phyloP scores from a whole-genome alignment of 1,140 invertebrate species.

The Drosophila albomicans region DNA sequence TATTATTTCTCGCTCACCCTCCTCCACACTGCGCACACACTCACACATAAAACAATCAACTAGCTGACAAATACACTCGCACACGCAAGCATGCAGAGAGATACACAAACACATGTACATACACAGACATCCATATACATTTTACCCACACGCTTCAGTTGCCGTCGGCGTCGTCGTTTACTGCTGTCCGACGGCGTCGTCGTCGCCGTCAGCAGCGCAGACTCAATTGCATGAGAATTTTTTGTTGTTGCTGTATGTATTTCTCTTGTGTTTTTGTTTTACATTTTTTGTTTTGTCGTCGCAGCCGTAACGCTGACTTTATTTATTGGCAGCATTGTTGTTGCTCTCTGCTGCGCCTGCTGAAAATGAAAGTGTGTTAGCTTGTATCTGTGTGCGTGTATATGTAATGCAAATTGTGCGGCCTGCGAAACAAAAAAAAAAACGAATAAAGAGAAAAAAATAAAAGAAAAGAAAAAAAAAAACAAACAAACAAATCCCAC shows the following conservation, averaged over 20 bases:
- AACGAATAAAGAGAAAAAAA: slow-evolving; percentile 23
- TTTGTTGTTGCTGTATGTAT: slow-evolving; percentile 40
- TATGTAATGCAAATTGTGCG: slow-evolving; percentile 45
- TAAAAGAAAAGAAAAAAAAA: slow-evolving; percentile 38
- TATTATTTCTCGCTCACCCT: slow-evolving; percentile 65
- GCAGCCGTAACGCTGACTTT: slow-evolving; percentile 48
- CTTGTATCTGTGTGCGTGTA: slow-evolving; percentile 18
- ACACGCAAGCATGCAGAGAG: slow-evolving; percentile 15
- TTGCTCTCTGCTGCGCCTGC: slow-evolving; percentile 50
- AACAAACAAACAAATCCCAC: slow-evolving; percentile 31
- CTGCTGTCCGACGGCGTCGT: slow-evolving; percentile 15
- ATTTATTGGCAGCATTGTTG: slow-evolving; percentile 75
- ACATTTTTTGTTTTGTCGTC: slow-evolving; percentile 63
- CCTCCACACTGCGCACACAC: too few species aligned
- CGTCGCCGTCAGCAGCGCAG: slow-evolving; percentile 50
- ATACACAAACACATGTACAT: slow-evolving; percentile 40
- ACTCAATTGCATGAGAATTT: slow-evolving; percentile 79
- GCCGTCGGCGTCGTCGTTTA: slow-evolving; percentile 19
- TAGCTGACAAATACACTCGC: slow-evolving; percentile 19
- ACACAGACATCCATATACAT: slow-evolving; percentile 25
- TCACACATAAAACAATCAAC: slow-evolving; percentile 43
- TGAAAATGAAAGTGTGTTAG: slow-evolving; percentile 75
- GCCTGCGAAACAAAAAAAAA: slow-evolving; percentile 47
- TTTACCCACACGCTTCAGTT: slow-evolving; percentile 58
- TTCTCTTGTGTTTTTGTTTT: slow-evolving; percentile 47